Conservation (phyloP, 1,140 invertebrate species). For the Drosophila kepulauana region DNA sequence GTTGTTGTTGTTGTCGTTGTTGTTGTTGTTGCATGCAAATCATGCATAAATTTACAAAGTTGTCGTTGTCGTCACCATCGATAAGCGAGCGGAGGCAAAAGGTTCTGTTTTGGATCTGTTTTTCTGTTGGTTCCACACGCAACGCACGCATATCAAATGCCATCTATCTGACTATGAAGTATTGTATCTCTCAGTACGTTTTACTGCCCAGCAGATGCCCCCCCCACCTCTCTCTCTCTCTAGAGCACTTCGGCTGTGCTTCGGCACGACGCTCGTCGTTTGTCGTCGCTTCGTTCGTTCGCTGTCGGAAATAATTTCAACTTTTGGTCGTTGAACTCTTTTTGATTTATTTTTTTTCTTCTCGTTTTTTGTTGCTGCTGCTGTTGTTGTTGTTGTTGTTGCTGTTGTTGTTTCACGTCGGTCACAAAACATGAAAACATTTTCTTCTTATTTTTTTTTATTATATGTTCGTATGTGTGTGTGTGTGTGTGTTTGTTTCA, state of each 20-base stretch:
- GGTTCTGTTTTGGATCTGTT: constrained; percentile 24
- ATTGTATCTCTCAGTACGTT: constrained; percentile 65
- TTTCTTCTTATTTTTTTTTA: constrained; percentile 46
- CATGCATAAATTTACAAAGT: constrained; percentile 63
- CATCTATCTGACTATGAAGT: constrained; percentile 44
- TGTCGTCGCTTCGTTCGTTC: constrained; percentile 32
- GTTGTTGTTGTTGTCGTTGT: constrained; percentile 26
- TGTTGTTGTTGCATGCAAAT: constrained; percentile 63
- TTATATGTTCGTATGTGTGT: constrained; percentile 4
- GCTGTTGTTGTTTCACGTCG: constrained; percentile 39
- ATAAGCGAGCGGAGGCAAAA: constrained; percentile 23
- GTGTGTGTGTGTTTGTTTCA: constrained; percentile 21
- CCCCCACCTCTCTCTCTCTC: neutral
- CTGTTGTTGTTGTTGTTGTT: constrained; percentile 6
- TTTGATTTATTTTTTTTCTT: constrained; percentile 74
- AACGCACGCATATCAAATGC: constrained; percentile 62
- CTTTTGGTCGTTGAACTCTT: constrained; percentile 82
- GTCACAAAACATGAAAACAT: constrained; percentile 56
- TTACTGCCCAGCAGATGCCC: constrained; percentile 15
- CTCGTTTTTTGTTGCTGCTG: constrained; percentile 15
- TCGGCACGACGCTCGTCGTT: constrained; percentile 26
- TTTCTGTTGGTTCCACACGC: constrained; percentile 16
- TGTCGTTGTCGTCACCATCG: constrained; percentile 44
- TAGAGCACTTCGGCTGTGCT: constrained; percentile 8
- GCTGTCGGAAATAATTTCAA: constrained; percentile 72